Evolutionary conservation across 2,888 invertebrate genomes (phyloP).

Genomic region (Pherbina coryleti): DNA sequence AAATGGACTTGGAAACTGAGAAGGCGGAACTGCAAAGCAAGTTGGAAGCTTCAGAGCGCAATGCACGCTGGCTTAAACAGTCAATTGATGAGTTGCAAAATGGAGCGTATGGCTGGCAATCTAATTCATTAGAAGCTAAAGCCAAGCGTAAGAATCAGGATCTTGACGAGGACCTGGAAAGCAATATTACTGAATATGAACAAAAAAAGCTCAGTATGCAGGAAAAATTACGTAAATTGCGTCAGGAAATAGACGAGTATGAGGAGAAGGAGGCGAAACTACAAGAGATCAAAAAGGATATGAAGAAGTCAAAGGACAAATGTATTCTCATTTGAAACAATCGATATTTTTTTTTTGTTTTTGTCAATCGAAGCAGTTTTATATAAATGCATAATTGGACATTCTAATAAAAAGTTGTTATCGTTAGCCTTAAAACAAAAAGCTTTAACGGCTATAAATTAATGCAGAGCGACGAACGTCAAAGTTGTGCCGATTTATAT

Average conservation of each 20-base stretch:
- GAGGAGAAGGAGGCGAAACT: conserved; percentile 15
- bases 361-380: too few relatives aligned
- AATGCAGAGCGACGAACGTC: too few relatives aligned
- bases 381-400: too few relatives aligned
- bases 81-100: conserved; percentile 5
- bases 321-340: background rate
- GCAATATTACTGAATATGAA: background rate
- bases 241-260: background rate
- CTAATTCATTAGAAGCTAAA: background rate
- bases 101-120: background rate
- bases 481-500: too few relatives aligned
- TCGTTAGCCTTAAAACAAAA: too few relatives aligned
- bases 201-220: conserved; percentile 5
- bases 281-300: background rate
- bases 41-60: conserved; percentile 5
- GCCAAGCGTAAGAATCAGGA: background rate
- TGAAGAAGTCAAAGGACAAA: conserved; percentile 3
- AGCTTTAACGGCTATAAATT: too few relatives aligned
- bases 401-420: too few relatives aligned
- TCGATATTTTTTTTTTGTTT: too few relatives aligned
- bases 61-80: conserved; percentile 18
- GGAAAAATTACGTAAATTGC: conserved; percentile 10
- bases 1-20: conserved; percentile 15
- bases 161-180: background rate
- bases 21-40: conserved; percentile 26